These are phyloP conservation scores for Protobothrops flavoviridis DNA, from an alignment of 2,113 vertebrate genomes.

Conservation along the genomic window DNA sequence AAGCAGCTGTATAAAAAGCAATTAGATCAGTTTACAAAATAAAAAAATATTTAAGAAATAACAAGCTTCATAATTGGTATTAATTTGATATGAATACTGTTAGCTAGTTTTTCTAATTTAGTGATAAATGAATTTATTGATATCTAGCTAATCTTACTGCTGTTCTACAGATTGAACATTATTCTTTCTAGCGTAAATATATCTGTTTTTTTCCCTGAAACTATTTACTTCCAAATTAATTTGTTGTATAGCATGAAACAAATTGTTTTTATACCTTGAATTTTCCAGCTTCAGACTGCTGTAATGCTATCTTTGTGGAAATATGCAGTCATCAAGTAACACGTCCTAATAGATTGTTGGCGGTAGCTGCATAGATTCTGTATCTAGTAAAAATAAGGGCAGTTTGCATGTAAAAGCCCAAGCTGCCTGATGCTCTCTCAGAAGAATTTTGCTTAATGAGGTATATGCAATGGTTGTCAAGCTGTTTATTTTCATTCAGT, in stretches of 20 bases:
- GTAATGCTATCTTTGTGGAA: neutral
- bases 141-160: neutral
- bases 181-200: neutral
- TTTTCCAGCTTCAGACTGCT: neutral
- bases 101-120: conserved; percentile 14
- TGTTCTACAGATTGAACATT: neutral
- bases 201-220: neutral
- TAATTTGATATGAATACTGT: conserved; percentile 20
- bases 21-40: conserved; percentile 39
- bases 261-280: neutral
- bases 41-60: conserved; percentile 38
- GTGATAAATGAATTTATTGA: neutral
- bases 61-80: conserved; percentile 30
- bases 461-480: neutral
- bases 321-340: neutral
- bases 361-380: neutral
- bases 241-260: neutral
- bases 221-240: neutral
- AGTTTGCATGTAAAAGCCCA: neutral
- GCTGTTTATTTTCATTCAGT: neutral
- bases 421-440: neutral
- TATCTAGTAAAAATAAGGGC: neutral
- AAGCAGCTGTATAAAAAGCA: conserved; percentile 39
- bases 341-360: neutral
- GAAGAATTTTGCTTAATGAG: neutral